A percentile compares a stretch with the other conserved stretches of the same genome.
Evolutionary conservation across 1,140 invertebrate species (phyloP).

Genomic region (Pygmarrhopalites habei): DNA sequence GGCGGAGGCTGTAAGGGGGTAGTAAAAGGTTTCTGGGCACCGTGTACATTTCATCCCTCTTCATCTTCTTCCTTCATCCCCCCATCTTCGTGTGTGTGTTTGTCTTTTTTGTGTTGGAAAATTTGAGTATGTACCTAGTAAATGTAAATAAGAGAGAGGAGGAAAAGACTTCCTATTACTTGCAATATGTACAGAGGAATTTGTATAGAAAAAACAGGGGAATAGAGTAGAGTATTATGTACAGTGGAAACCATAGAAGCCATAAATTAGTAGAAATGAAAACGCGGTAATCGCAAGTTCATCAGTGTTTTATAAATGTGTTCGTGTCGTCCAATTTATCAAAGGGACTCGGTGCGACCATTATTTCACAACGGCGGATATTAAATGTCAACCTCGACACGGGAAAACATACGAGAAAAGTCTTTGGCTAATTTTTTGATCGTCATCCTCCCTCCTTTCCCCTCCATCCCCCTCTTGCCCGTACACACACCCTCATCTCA

Average conservation of each 20-base stretch:
- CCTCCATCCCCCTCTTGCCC: constrained; percentile 1
- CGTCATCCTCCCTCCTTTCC: constrained; percentile 14
- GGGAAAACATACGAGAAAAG: constrained; percentile 24
- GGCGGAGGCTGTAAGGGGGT: no score
- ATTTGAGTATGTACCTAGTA: no score
- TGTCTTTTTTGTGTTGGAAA: no score
- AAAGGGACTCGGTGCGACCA: constrained; percentile 28
- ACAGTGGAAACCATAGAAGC: constrained; percentile 8
- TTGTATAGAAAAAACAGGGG: no score
- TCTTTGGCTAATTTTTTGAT: constrained; percentile 36
- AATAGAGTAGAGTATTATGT: neutral
- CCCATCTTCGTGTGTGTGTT: no score
- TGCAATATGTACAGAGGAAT: no score
- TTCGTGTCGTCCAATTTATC: constrained; percentile 31
- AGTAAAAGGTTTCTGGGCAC: no score
- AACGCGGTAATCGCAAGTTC: constrained; percentile 36
- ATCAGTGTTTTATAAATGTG: constrained; percentile 38
- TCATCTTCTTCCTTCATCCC: no score
- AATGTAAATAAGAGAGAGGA: neutral
- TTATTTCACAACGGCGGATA: constrained; percentile 38
- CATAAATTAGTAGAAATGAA: constrained; percentile 28
- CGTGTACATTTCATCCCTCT: no score
- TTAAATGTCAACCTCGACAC: constrained; percentile 35
- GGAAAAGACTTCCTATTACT: neutral
- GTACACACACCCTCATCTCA: neutral